Base-by-base conservation (phyloP, 2,797 vertebrate species). In the Catostomus latipinnis region DNA sequence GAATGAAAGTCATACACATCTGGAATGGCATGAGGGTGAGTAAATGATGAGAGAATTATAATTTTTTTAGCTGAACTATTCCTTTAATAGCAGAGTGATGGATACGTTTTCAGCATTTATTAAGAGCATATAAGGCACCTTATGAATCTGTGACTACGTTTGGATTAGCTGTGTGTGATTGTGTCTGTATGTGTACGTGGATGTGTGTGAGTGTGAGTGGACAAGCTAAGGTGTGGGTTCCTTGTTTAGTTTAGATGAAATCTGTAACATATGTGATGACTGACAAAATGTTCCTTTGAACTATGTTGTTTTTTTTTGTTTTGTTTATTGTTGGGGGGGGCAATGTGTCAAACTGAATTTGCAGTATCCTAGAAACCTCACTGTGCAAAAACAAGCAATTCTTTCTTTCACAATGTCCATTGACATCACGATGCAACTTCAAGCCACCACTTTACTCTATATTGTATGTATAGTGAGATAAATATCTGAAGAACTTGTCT, bases 181-280 rank as follows among this genome's bases (percentile, higher is more conserved):
- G 68, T 70, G 13, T 16, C 34, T 16, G 2, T 4, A 34, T 34
- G 34, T 34, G 34, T 34, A 34, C 11, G 49, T 52, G 67, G 12
- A 2, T 50, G 67, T 54, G 49, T 68, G 49, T 14, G 68, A n/a
- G 67, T 67, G 65, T 9, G 12, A 54, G 45, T 71, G 45, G 69
- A 11, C 6, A 71, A 56, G 12, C 61, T 63, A 63, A 63, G 53
- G 53, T 0, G 2, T 14, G n/a, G 53, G 34, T 71, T 71, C 53
- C 69, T 71, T 11, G 53, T 71, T 57, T 71, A 45, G 69, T 71
- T 71, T 71, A 57, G 69, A 71, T 71, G 13, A 56, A 71, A 71
- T 71, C 69, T 71, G 34, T 45, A 11, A 45, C 13, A 2, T 46
- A 10, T 57, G 14, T 45, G 22, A 57, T 57, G 69, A 71, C 34